Evolutionary conservation across 30 jellyfish, hydroid and myxozoan species (phyloP), one percentile per base, ranked within the genome.

Genomic region (Hydractinia echinata): DNA sequence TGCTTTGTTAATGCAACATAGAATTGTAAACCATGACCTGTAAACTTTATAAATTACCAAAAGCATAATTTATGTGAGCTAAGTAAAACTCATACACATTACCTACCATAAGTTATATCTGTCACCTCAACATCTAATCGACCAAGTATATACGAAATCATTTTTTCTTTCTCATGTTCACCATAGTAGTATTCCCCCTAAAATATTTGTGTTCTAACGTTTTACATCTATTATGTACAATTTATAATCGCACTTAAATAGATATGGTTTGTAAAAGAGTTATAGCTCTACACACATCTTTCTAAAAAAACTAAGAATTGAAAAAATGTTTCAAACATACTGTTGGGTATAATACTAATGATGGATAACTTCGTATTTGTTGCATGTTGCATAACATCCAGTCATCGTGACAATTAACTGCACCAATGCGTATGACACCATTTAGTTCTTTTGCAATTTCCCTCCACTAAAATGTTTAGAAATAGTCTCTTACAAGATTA

Each of bases 341-440:
- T 77, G 91, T 76, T 30, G 97, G 97, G 62, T 85, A 91, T n/a
- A 91, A 51, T 51, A 79, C 83, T 60, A 91, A 88, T 7, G 97
- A 91, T 6, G 97, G 97, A 79, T 91, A 91, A 0, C 94, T 73
- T 62, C 81, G 93, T n/a, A 91, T 91, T 79, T 94, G 94, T 78
- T 91, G 89, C 60, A 84, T 86, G 10, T 85, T 85, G 76, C 97
- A 91, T 16, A 91, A 72, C 72, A 77, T 83, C 95, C 95, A 91
- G 51, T 91, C 97, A 44, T 91, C 97, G 56, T 91, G 95, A 81
- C 97, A 91, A 66, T 85, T 85, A 39, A 91, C 86, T 5, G 97
- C 97, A 14, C 97, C 97, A 16, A 91, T 91, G 10, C 97, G 95
- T 30, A 91, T 83, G 58, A 86, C 90, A 13, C 97, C 97, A 82